Base-by-base conservation (phyloP, 2,888 invertebrate genomes). In the Volucella inflata region DNA sequence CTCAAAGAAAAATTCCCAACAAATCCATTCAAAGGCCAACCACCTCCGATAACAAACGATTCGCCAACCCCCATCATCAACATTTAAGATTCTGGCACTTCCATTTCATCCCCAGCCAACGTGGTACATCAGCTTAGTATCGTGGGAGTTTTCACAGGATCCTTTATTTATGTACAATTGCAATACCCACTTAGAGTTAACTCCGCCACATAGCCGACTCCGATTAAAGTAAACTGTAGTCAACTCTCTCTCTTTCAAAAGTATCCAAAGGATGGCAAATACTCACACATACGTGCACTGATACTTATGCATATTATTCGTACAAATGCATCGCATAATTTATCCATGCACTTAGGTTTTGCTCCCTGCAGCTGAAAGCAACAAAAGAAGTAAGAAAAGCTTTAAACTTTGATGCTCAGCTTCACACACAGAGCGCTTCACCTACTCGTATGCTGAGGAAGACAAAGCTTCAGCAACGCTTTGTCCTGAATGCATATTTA, bases 211-310 rank as follows among this genome's bases (percentile, higher is more conserved):
- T 72, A 77, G 72, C 82, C 72, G 76, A 57, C 40, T 76, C 50
- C 81, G 76, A 65, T 81, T 70, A 81, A 76, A 55, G 77, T 82
- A 77, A 82, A 82, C 82, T 82, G 77, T 71, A 82, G 77, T 77
- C 60, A 77, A 67, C 67, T 59, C 36, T 14, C 36, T 12, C 14
- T 14, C 59, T 9, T 46, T 2, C n/a, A n/a, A 14, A 64, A 64
- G 40, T 46, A 14, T 44, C 40, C 67, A 74, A 59, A 72, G 65
- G 60, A 51, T 60, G 21, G 38, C 46, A 48, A 51, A 59, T 12
- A 70, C 60, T 53, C 17, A 64, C 60, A 16, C 72, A 74, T 16
- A 51, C 21, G 21, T 40, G 59, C 51, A 62, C 76, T 55, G 60
- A 82, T 71, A 59, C 71, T 72, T 53, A 44, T 77, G 65, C 67